A percentile compares a stretch with the other conserved stretches of the same genome.
Conservation (phyloP, 1,140 invertebrate genomes). For the Macrocentrus cingulum region DNA sequence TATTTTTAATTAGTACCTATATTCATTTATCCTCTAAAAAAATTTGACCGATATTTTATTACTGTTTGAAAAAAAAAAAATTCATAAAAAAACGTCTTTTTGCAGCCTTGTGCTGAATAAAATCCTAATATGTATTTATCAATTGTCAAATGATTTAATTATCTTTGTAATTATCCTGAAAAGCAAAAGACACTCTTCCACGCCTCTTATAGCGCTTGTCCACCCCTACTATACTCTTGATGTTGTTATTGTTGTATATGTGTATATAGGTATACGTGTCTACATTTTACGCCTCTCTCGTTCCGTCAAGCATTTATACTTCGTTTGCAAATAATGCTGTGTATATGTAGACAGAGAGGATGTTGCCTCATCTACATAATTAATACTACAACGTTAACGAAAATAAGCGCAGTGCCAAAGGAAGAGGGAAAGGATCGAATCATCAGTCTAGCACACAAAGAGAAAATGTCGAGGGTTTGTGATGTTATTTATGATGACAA, state of each 20-base stretch:
- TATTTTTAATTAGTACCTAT: no score
- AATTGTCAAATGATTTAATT: no score
- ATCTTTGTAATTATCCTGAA: no score
- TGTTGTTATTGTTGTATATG: background rate
- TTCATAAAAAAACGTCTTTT: no score
- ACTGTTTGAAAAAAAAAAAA: no score
- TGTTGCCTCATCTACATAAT: slow-evolving; percentile 58
- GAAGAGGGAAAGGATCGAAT: slow-evolving; percentile 18
- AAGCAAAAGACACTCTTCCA: no score
- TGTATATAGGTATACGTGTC: slow-evolving; percentile 6
- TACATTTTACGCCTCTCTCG: slow-evolving; percentile 17
- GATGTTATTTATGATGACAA: slow-evolving; percentile 14
- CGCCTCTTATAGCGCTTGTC: no score
- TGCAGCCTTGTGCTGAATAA: no score
- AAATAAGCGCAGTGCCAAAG: slow-evolving; percentile 43
- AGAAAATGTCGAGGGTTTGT: slow-evolving; percentile 3
- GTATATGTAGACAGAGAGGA: slow-evolving; percentile 51
- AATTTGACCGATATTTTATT: no score
- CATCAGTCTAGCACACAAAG: background rate
- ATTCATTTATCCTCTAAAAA: no score
- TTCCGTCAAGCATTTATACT: slow-evolving; percentile 23
- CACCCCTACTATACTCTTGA: background rate
- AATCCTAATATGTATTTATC: no score
- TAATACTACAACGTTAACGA: slow-evolving; percentile 55
- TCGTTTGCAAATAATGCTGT: slow-evolving; percentile 54